phyloP scores from a whole-genome alignment of 2,888 invertebrate species.

The Orgyia antiqua region DNA sequence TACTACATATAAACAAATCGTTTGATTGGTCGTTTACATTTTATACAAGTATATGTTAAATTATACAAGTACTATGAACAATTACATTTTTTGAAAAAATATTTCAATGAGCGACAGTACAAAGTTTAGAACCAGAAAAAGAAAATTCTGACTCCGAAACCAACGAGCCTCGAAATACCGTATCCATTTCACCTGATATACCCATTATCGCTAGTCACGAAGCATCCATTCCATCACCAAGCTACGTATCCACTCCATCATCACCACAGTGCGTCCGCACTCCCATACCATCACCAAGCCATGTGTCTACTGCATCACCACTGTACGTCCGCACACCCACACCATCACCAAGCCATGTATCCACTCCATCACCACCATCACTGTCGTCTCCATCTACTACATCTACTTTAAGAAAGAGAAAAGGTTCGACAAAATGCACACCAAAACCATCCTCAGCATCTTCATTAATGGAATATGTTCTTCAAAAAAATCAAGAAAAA shows the following conservation, averaged over 20 bases:
- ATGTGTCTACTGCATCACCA: conserved; percentile 12
- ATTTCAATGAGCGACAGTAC: conserved; percentile 12
- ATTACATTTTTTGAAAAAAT: conserved; percentile 12
- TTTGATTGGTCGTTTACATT: no score
- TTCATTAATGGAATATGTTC: conserved; percentile 17
- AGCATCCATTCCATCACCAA: conserved; percentile 11
- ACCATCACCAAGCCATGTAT: conserved; percentile 11
- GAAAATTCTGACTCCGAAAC: conserved; percentile 12
- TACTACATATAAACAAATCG: no score
- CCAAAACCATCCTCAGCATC: conserved; percentile 18
- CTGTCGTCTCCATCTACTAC: conserved; percentile 13
- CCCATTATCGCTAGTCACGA: conserved; percentile 13
- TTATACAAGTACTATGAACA: conserved; percentile 14
- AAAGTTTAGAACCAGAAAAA: conserved; percentile 14
- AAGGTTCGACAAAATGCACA: conserved; percentile 16
- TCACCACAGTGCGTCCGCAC: conserved; percentile 12
- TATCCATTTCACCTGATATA: no score
- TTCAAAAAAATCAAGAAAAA: conserved; percentile 18
- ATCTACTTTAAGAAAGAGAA: conserved; percentile 15
- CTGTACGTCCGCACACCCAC: conserved; percentile 12
- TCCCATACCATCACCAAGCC: conserved; percentile 12
- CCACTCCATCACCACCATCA: conserved; percentile 7
- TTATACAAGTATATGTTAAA: no score
- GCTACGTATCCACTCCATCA: no score
- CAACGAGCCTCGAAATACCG: conserved; percentile 14